Percentiles rank a stretch among this genome's conserved stretches.
These are phyloP conservation scores for Sinelater perroti DNA, from an alignment of 2,888 invertebrate species.

Conservation along the genomic window DNA sequence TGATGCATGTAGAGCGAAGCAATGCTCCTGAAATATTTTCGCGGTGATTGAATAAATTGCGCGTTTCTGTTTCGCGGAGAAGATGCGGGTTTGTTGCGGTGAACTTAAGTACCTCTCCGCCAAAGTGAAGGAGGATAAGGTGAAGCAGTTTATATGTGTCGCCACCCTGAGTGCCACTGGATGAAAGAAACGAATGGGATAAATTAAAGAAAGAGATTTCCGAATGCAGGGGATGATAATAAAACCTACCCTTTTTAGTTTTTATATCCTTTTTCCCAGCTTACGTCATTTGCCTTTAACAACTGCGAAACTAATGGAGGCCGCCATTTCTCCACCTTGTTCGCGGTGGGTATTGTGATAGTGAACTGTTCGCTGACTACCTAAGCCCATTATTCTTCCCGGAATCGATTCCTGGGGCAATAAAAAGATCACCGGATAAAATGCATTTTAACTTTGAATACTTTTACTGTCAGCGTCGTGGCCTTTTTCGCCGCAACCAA, in stretches of 20 bases:
- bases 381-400: conserved; percentile 56
- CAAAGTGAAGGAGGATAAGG: conserved; percentile 39
- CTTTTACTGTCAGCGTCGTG: conserved; percentile 29
- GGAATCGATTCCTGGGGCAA: conserved; percentile 51
- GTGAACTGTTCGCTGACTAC: conserved; percentile 52
- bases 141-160: conserved; percentile 52
- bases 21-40: conserved; percentile 14
- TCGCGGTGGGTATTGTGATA: conserved; percentile 51
- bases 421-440: conserved; percentile 50
- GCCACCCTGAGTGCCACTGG: conserved; percentile 48
- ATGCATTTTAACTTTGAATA: conserved; percentile 50
- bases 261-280: conserved; percentile 44
- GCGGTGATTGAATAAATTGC: conserved; percentile 18
- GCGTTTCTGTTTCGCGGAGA: conserved; percentile 8
- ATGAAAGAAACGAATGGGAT: conserved; percentile 52
- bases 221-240: conserved; percentile 54
- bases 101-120: conserved; percentile 17
- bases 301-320: conserved; percentile 59
- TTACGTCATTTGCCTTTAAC: conserved; percentile 60
- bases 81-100: conserved; percentile 20
- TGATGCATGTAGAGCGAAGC: conserved; percentile 2
- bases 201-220: conserved; percentile 53
- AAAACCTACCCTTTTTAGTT: conserved; percentile 51
- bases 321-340: conserved; percentile 55
- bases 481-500: conserved; percentile 20